These are phyloP conservation scores for Graphium colonna DNA, from an alignment of 2,888 invertebrate genomes.

Conservation along the genomic window DNA sequence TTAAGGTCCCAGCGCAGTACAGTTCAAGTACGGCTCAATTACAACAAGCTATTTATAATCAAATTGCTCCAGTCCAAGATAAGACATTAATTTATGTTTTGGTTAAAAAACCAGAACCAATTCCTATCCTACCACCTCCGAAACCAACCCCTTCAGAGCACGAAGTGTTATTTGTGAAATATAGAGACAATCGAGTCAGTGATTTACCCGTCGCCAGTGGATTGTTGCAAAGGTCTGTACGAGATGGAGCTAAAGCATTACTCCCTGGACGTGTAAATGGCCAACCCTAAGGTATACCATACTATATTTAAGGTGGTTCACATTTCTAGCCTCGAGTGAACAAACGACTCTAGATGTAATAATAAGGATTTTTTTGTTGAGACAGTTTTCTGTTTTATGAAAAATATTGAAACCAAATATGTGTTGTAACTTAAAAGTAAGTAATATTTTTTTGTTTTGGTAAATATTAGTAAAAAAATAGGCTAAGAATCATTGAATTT, in stretches of 20 bases:
- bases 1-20: slow-evolving; percentile 85
- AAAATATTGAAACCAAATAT: slow-evolving; percentile 1
- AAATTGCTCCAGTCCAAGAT: slow-evolving; percentile 78
- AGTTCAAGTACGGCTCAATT: slow-evolving; percentile 43
- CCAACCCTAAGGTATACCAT: slow-evolving; percentile 7
- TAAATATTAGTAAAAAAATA: too few species aligned
- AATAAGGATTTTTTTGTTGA: too few species aligned
- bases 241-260: slow-evolving; percentile 29
- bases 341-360: too few species aligned
- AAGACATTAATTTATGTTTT: slow-evolving; percentile 87
- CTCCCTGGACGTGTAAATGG: slow-evolving; percentile 36
- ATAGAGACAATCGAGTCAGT: slow-evolving; percentile 31
- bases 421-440: too few species aligned
- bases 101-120: slow-evolving; percentile 83
- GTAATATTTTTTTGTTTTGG: too few species aligned
- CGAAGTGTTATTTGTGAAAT: slow-evolving; percentile 88
- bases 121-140: slow-evolving; percentile 43
- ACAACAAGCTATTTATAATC: slow-evolving; percentile 78
- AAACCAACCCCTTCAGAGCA: slow-evolving; percentile 68
- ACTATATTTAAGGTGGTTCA: not conserved
- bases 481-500: too few species aligned
- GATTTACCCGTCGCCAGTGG: not conserved
- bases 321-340: not conserved
- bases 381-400: not conserved
- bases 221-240: slow-evolving; percentile 18